A percentile compares a stretch with the other conserved stretches of the same genome.
These are phyloP conservation scores for Collichthys lucidus DNA, from an alignment of 2,113 vertebrate species.

Conservation along the genomic window DNA sequence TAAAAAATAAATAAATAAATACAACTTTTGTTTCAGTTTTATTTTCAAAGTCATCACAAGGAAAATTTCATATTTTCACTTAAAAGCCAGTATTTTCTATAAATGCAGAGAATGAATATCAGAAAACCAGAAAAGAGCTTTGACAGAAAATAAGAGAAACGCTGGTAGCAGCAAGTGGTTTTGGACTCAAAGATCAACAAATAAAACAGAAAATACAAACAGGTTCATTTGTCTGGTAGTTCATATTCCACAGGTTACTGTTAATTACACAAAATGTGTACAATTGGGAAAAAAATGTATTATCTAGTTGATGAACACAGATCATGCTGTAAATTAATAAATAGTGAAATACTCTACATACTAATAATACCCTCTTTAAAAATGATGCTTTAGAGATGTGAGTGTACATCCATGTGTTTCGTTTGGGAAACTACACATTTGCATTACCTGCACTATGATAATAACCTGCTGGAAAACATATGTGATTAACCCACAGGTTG, in stretches of 20 bases:
- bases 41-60: constrained; percentile 68
- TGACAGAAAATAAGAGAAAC: constrained; percentile 31
- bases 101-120: constrained; percentile 23
- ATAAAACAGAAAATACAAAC: constrained; percentile 48
- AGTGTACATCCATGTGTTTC: constrained; percentile 29
- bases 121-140: constrained; percentile 20
- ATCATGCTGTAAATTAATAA: constrained; percentile 76
- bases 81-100: constrained; percentile 27
- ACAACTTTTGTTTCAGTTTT: constrained; percentile 50
- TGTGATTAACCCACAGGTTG: constrained; percentile 24
- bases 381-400: constrained; percentile 16
- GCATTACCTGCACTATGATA: constrained; percentile 4
- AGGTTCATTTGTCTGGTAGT: constrained; percentile 24
- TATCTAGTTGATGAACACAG: constrained; percentile 42
- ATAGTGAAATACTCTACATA: constrained; percentile 68
- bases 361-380: constrained; percentile 44
- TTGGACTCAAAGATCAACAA: constrained; percentile 23
- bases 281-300: constrained; percentile 8
- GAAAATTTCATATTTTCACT: constrained; percentile 48
- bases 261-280: constrained; percentile 52
- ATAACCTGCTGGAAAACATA: constrained; percentile 11
- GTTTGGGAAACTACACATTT: constrained; percentile 27
- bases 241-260: constrained; percentile 58
- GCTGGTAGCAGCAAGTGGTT: constrained; percentile 46
- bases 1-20: background rate